A percentile compares a stretch with the other conserved stretches of the same genome.
Conservation (phyloP, 2,888 invertebrate species). For the Eupithecia inturbata region DNA sequence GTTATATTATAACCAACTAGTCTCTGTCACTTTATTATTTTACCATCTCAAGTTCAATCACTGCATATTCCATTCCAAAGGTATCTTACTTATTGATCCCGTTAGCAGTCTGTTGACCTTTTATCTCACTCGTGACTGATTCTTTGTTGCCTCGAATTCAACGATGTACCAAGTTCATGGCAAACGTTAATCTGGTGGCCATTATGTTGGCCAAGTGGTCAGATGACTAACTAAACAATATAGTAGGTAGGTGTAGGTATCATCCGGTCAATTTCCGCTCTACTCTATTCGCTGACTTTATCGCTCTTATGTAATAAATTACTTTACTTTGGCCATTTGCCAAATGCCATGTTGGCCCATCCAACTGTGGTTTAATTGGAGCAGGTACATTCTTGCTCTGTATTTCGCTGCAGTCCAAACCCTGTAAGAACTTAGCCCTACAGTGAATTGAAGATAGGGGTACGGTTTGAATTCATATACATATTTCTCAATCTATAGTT, state of each 20-base stretch:
- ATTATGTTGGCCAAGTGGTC: conserved; percentile 19
- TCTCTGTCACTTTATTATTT: not conserved
- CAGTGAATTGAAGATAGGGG: not conserved
- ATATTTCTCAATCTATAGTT: not conserved
- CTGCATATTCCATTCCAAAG: conserved; percentile 13
- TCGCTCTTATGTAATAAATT: not conserved
- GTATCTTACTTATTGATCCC: conserved; percentile 48
- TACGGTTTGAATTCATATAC: not conserved
- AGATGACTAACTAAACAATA: conserved; percentile 12
- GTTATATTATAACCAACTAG: too few species aligned
- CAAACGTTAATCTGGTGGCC: conserved; percentile 40
- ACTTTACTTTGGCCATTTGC: not conserved
- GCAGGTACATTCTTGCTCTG: not conserved
- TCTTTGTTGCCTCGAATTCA: conserved; percentile 53
- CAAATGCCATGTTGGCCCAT: not conserved
- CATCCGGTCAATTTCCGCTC: not conserved
- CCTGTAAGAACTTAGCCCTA: not conserved
- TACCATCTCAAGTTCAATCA: conserved; percentile 12
- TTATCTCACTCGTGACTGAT: conserved; percentile 57
- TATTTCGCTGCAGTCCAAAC: not conserved
- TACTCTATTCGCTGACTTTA: not conserved
- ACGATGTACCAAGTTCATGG: conserved; percentile 55
- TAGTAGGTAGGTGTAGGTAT: conserved; percentile 1
- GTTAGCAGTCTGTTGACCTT: conserved; percentile 62
- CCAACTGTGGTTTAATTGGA: not conserved